Percentiles rank a stretch among this genome's conserved stretches.
Conservation (phyloP, 1,140 invertebrate genomes). For the Dendroctonus ponderosae region DNA sequence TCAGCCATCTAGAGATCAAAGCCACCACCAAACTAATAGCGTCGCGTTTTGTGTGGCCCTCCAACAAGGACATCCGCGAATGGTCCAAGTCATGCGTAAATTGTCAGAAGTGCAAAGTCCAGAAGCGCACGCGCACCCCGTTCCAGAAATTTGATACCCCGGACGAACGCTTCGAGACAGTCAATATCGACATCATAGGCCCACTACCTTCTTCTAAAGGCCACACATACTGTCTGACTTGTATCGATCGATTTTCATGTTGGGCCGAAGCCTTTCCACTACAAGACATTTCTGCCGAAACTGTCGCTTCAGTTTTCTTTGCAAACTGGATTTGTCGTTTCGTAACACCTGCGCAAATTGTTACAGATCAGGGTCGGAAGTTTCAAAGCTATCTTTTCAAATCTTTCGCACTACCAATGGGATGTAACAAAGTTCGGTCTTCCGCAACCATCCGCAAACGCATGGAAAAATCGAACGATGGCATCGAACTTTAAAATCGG, state of each 20-base stretch:
- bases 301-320: neutral
- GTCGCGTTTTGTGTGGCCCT: neutral
- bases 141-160: neutral
- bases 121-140: neutral
- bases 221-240: conserved; percentile 22
- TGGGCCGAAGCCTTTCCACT: too few relatives aligned
- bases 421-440: too few relatives aligned
- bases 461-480: too few relatives aligned
- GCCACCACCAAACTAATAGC: neutral
- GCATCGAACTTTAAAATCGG: too few relatives aligned
- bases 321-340: neutral
- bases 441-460: too few relatives aligned
- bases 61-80: neutral
- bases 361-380: neutral
- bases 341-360: neutral
- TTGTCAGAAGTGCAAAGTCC: neutral
- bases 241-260: too few relatives aligned
- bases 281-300: neutral
- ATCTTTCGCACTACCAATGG: too few relatives aligned
- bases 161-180: neutral
- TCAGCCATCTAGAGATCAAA: neutral
- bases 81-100: neutral
- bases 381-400: too few relatives aligned
- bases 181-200: neutral
- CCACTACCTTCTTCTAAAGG: neutral